These are phyloP conservation scores for Meleagris gallopavo DNA, from an alignment of 2,113 vertebrate species.

Conservation along the genomic window DNA sequence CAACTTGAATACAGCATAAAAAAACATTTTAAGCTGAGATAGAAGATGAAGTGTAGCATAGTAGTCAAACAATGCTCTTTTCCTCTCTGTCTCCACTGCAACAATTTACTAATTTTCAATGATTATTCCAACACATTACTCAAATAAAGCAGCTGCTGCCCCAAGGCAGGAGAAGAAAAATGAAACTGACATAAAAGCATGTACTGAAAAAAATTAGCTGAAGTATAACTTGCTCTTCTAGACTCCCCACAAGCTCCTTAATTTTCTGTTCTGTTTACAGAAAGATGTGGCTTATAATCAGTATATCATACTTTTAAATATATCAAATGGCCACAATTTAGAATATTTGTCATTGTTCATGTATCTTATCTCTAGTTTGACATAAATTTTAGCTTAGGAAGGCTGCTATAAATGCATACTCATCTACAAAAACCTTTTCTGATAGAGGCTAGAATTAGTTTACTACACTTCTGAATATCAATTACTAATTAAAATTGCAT, in stretches of 20 bases:
- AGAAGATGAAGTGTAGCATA: neutral
- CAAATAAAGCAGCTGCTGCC: neutral
- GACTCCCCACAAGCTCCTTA: neutral
- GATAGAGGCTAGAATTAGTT: neutral
- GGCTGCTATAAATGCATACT: neutral
- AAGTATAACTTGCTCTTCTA: neutral
- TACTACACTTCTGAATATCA: neutral
- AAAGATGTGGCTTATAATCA: neutral
- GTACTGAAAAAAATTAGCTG: neutral
- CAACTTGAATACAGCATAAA: neutral
- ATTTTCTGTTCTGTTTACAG: neutral
- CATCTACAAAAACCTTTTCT: neutral
- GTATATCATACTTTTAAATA: neutral
- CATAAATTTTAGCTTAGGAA: neutral
- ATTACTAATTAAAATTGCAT: neutral
- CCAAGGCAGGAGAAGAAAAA: neutral
- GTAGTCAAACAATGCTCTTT: neutral
- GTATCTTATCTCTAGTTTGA: neutral
- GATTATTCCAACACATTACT: neutral
- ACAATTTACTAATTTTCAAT: neutral
- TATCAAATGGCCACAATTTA: neutral
- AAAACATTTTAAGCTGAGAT: neutral
- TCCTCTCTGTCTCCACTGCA: neutral
- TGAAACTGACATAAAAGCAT: neutral
- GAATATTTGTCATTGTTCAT: neutral